Conservation (phyloP, 2,113 vertebrate species). For the Nannospalax galili region DNA sequence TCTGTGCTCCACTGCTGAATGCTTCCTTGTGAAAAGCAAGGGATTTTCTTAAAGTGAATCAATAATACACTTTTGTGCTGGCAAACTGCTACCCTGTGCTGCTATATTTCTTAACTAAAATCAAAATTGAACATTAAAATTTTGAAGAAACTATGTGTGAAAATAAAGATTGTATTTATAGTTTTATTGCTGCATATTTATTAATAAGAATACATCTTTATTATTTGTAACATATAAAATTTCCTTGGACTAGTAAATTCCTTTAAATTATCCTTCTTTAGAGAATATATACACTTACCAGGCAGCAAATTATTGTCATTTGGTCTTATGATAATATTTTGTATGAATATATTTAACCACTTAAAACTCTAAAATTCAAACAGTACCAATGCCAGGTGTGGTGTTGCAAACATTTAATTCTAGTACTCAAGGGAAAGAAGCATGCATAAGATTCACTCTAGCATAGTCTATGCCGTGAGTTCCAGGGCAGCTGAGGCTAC, state of each 20-base stretch:
- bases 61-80: background rate
- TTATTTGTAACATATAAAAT: background rate
- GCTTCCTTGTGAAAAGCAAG: conserved; percentile 4
- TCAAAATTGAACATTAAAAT: background rate
- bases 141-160: conserved; percentile 37
- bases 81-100: background rate
- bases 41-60: conserved; percentile 25
- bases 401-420: no score
- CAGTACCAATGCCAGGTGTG: background rate
- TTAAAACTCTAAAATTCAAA: background rate
- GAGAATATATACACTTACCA: background rate
- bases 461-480: no score
- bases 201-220: background rate
- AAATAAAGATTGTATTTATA: background rate
- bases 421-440: no score
- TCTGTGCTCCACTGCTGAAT: background rate
- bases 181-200: background rate
- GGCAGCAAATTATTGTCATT: background rate
- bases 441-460: no score
- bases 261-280: background rate
- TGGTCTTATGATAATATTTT: background rate
- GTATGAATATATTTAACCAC: background rate
- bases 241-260: background rate
- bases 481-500: no score
- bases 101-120: conserved; percentile 5